phyloP scores from a whole-genome alignment of 1,140 invertebrate genomes.

The Lasioglossum baleicum region DNA sequence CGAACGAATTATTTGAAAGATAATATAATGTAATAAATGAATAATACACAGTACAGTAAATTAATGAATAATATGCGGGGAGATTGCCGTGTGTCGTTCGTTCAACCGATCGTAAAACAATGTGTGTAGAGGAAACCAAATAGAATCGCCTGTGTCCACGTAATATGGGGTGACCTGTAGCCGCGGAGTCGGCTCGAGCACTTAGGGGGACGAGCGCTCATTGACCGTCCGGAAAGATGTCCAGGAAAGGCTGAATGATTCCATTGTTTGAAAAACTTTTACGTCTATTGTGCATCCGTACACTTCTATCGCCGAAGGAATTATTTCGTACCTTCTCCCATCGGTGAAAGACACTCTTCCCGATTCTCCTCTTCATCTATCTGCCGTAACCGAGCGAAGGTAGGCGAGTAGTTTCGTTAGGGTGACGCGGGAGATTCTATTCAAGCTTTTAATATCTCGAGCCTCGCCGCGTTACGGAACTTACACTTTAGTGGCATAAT shows the following conservation, averaged over 20 bases:
- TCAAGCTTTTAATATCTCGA: conserved; percentile 36
- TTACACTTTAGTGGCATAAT: conserved; percentile 23
- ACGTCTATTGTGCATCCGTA: conserved; percentile 35
- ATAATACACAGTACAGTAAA: too few relatives aligned
- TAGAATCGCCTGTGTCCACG: conserved; percentile 8
- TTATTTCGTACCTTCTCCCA: conserved; percentile 33
- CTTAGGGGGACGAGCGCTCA: conserved; percentile 36
- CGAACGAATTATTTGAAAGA: too few relatives aligned
- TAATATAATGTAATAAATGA: too few relatives aligned
- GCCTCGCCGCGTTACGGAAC: conserved; percentile 8
- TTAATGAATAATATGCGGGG: too few relatives aligned
- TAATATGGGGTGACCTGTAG: conserved; percentile 37
- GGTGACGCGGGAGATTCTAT: conserved; percentile 7
- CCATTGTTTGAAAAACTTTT: conserved; percentile 53
- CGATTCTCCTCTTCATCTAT: conserved; percentile 13
- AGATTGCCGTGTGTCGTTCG: too few relatives aligned
- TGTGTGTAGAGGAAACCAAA: neutral
- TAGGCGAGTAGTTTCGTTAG: conserved; percentile 36
- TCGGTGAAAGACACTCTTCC: conserved; percentile 13
- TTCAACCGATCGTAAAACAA: too few relatives aligned
- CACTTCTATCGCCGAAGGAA: conserved; percentile 21
- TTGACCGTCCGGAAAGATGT: conserved; percentile 50
- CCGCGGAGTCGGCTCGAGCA: conserved; percentile 25
- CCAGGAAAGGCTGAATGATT: conserved; percentile 31
- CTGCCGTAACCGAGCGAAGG: conserved; percentile 7